phyloP scores from a whole-genome alignment of 1,140 invertebrate genomes.

The Agrypnia vestita region DNA sequence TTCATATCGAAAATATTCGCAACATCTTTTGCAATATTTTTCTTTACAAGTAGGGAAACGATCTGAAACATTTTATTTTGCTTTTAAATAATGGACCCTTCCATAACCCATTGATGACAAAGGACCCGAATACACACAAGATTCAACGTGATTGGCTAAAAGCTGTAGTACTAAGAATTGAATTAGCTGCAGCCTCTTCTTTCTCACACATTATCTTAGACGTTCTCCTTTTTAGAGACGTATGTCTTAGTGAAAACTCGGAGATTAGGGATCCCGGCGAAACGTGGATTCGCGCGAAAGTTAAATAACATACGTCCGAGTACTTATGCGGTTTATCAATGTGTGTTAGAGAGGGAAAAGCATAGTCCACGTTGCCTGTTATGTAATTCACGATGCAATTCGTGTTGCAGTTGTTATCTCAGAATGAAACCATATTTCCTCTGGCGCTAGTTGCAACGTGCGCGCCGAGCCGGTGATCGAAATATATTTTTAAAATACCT shows the following conservation, averaged over 20 bases:
- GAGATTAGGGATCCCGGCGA: constrained; percentile 33
- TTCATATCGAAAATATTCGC: no score
- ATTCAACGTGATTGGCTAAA: constrained; percentile 70
- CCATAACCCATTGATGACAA: constrained; percentile 76
- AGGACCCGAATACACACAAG: constrained; percentile 74
- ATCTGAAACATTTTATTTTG: constrained; percentile 7
- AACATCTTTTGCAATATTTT: no score
- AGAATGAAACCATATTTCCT: constrained; percentile 40
- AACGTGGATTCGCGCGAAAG: constrained; percentile 24
- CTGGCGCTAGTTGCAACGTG: neutral
- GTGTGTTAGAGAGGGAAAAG: constrained; percentile 40
- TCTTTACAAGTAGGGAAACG: neutral
- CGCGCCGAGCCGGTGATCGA: neutral
- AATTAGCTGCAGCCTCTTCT: constrained; percentile 49
- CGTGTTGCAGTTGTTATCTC: constrained; percentile 39
- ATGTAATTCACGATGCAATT: constrained; percentile 41
- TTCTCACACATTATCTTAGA: constrained; percentile 48
- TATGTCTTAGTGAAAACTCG: constrained; percentile 53
- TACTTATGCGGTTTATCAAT: neutral
- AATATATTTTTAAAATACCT: no score
- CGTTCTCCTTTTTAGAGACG: constrained; percentile 52
- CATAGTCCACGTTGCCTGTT: constrained; percentile 42
- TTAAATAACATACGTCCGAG: constrained; percentile 48
- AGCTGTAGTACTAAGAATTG: constrained; percentile 61
- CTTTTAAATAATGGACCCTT: constrained; percentile 65